Base-by-base conservation (phyloP, 2,797 vertebrate species). In the Peromyscus attwateri region DNA sequence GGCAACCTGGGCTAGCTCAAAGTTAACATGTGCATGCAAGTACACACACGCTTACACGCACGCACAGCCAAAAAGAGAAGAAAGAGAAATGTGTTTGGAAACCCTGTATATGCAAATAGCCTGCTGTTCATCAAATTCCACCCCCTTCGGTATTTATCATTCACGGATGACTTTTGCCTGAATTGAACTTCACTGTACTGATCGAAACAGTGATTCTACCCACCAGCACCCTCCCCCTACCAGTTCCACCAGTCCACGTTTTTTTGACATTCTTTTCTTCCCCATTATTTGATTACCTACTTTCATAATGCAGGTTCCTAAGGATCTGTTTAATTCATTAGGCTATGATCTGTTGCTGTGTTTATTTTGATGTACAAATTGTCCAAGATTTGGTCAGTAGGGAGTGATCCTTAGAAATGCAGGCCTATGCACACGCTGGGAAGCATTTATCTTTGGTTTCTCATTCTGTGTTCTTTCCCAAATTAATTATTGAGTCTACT, bases 301-400 rank as follows among this genome's bases (percentile, higher is more conserved):
- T 81, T 92, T 93, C 71, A 64, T 43, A 49, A 76, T 68, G 73
- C 21, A 25, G 55, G 68, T 16, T 90, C 34, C 13, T 17, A 13
- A 49, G 71, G 40, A 89, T 64, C 57, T 57, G 0, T 46, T 93
- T 91, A 62, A 68, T 76, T 92, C 40, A 91, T 1, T 68, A 76
- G 5, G n/a, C 92, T 70, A 57, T 71, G 73, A 76, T 70, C 79
- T 43, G 43, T 93, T 87, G 43, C 31, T 89, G 52, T 96, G 27
- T 57, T 87, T 94, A 76, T 95, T 93, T 93, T 93, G 27, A 71
- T 93, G 16, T 60, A 34, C 80, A 94, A 34, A 62, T 68, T 84
- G 14, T 40, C 49, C 31, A 95, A 40, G 17, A 92, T 92, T 55
- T 43, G 77, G n/a, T 90, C 92, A 77, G 43, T 88, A 31, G 52